Percentiles rank a stretch among this genome's conserved stretches.
These are phyloP conservation scores for Lathamus discolor DNA, from an alignment of 2,113 vertebrate genomes.

Conservation along the genomic window DNA sequence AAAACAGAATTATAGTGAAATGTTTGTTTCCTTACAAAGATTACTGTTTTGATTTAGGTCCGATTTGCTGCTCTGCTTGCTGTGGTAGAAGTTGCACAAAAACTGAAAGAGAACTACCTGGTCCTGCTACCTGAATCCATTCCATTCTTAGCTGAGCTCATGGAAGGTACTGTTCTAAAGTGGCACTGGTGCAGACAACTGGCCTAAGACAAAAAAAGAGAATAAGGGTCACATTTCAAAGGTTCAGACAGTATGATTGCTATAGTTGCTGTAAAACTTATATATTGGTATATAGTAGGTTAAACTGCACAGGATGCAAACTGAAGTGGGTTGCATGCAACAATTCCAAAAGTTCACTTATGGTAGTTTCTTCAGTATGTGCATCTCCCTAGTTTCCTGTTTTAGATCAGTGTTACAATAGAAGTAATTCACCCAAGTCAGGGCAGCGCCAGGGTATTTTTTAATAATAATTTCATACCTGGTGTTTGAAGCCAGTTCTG, in stretches of 20 bases:
- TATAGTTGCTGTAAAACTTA: background rate
- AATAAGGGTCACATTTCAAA: background rate
- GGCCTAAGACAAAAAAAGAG: background rate
- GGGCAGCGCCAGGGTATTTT: background rate
- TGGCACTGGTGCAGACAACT: background rate
- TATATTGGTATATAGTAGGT: accelerated
- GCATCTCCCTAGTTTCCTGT: background rate
- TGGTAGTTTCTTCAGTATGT: accelerated
- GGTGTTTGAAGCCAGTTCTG: background rate
- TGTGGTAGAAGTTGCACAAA: conserved; percentile 85
- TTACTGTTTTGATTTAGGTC: conserved; percentile 75
- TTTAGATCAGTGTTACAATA: background rate
- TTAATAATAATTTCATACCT: background rate
- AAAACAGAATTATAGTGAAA: background rate
- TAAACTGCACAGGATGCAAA: background rate
- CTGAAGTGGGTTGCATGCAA: background rate
- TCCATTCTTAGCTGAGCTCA: conserved; percentile 95
- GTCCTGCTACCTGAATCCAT: conserved; percentile 92
- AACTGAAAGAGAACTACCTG: conserved; percentile 93
- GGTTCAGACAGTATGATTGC: background rate
- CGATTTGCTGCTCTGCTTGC: conserved; percentile 88
- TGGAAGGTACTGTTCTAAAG: conserved; percentile 87
- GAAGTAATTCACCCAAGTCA: background rate
- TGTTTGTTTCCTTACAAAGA: background rate
- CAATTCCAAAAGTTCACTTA: background rate